Conservation (phyloP, 2,113 vertebrate species). For the Chinchilla lanigera region DNA sequence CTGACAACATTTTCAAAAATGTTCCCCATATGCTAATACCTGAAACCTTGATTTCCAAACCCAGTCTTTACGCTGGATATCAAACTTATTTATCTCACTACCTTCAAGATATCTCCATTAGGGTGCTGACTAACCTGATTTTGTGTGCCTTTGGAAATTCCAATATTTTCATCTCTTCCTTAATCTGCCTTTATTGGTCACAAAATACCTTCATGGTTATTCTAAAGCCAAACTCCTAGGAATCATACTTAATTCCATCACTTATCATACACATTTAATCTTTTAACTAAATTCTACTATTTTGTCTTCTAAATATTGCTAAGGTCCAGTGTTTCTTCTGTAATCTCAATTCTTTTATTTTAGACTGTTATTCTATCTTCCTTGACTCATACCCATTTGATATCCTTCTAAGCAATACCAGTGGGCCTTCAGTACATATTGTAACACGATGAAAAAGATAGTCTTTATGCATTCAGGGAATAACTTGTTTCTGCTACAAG, state of each 20-base stretch:
- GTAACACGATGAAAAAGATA: neutral
- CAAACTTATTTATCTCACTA: neutral
- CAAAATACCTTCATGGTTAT: neutral
- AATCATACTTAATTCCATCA: neutral
- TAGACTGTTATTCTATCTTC: neutral
- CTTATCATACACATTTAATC: neutral
- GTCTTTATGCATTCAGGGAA: neutral
- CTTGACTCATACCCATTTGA: neutral
- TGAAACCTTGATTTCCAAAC: neutral
- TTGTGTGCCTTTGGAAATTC: neutral
- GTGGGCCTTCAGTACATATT: neutral
- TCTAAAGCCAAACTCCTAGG: neutral
- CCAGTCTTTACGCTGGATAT: neutral
- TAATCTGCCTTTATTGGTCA: neutral
- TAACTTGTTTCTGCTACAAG: neutral
- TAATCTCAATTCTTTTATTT: neutral
- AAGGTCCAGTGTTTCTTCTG: neutral
- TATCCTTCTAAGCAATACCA: neutral
- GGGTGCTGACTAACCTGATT: neutral
- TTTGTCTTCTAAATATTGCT: neutral
- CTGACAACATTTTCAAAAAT: neutral
- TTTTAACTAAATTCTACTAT: neutral
- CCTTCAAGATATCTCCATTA: neutral
- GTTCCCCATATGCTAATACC: neutral
- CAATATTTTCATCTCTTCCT: neutral